Conservation (phyloP, 2,113 vertebrate genomes). For the Poicephalus meyeri region DNA sequence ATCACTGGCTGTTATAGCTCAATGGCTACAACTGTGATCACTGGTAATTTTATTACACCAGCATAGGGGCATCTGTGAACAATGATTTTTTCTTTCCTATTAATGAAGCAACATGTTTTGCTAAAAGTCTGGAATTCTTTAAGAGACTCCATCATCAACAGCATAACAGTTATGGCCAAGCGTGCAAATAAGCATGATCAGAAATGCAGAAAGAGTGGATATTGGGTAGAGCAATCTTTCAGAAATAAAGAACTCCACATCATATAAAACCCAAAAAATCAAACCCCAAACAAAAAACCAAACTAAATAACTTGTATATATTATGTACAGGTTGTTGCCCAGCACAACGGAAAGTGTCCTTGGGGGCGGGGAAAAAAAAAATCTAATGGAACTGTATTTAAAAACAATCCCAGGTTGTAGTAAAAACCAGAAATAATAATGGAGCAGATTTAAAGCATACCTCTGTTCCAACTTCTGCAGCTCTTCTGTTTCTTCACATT, state of each 20-base stretch:
- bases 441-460: slow-evolving; percentile 45
- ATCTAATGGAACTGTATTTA: not conserved
- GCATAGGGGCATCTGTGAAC: not conserved
- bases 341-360: not conserved
- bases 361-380: not conserved
- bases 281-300: not conserved
- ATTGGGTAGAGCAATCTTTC: not conserved
- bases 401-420: not conserved
- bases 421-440: not conserved
- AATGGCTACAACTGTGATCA: not conserved
- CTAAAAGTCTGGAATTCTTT: not conserved
- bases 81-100: fast-evolving
- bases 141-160: not conserved
- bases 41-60: not conserved
- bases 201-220: not conserved
- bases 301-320: not conserved
- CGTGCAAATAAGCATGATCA: not conserved
- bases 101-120: not conserved
- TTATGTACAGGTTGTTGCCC: not conserved
- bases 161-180: not conserved
- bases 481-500: slow-evolving; percentile 68
- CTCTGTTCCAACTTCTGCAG: slow-evolving; percentile 77
- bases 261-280: not conserved
- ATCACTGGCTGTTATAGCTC: not conserved
- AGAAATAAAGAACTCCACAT: not conserved